phyloP scores from a whole-genome alignment of 2,797 vertebrate species.

The Tragelaphus eurycerus region DNA sequence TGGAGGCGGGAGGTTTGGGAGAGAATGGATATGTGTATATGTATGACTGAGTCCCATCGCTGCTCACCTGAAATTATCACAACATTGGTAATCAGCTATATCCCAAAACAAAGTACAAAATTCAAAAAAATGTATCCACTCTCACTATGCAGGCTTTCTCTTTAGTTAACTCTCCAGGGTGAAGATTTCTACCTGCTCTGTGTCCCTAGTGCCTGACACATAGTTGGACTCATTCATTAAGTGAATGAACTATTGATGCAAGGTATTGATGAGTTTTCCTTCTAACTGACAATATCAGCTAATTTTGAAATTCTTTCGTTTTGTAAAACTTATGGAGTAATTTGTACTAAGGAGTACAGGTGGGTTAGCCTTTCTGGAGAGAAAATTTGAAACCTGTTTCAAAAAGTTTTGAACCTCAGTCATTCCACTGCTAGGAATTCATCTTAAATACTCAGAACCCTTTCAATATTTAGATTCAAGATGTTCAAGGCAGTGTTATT shows the following conservation, averaged over 20 bases:
- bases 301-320: not conserved
- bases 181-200: not conserved
- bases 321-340: not conserved
- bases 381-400: not conserved
- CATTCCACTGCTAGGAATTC: not conserved
- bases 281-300: not conserved
- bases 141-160: not conserved
- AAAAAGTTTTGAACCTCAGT: not conserved
- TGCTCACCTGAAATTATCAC: not conserved
- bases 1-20: not conserved
- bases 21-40: not conserved
- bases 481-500: not conserved
- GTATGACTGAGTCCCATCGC: not conserved
- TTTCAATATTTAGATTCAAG: not conserved
- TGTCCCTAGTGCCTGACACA: fast-evolving
- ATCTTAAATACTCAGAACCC: not conserved
- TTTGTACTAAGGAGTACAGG: not conserved
- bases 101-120: not conserved
- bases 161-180: not conserved
- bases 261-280: not conserved
- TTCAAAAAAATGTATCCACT: not conserved
- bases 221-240: not conserved
- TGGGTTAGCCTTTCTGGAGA: not conserved
- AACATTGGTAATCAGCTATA: not conserved
- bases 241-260: not conserved